Evolutionary conservation across 2,888 invertebrate species (phyloP), one percentile per base, ranked within the genome.

Genomic region (Brachynemurus nebulosus): DNA sequence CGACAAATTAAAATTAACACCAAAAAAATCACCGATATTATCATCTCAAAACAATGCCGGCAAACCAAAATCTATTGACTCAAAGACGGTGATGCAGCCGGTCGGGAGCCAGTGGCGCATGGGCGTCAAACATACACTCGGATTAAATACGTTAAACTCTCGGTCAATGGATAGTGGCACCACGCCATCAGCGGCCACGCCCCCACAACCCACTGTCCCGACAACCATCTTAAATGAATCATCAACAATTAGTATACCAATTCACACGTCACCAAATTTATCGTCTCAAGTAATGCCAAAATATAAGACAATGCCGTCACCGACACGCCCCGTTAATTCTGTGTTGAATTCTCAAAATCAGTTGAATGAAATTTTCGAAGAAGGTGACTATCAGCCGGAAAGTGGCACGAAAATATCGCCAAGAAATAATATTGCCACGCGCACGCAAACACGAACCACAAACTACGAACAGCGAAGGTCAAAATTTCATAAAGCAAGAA

Each of bases 401-500:
- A 52, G 52, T 19, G 55, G 46, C 45, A n/a, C n/a, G n/a, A n/a
- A n/a, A n/a, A n/a, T n/a, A n/a, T 57, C 52, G 45, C 50, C 57
- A 38, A 52, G 57, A 27, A 52, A 58, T 33, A 58, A 58, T 23
- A 59, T 64, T 45, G 58, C 61, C 11, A 58, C 56, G 42, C 53
- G 61, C 9, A 61, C 55, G 49, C 59, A 59, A 47, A 60, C 58
- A 42, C 51, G 57, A 42, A 51, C 56, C 20, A 50, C 46, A 14
- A 55, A 42, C 56, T 71, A 70, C 52, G 72, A 73, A 51, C 77
- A 78, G 54, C 68, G 78, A 25, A 71, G 78, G 40, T 72, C 74
- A 48, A 81, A 81, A 62, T 73, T 80, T 54, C 78, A 79, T 52
- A 82, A 83, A 59, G 74, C 74, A 9, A 68, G 81, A 30, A 82